Base-by-base conservation (phyloP, 2,797 vertebrate species). In the Ambastaia sidthimunki region DNA sequence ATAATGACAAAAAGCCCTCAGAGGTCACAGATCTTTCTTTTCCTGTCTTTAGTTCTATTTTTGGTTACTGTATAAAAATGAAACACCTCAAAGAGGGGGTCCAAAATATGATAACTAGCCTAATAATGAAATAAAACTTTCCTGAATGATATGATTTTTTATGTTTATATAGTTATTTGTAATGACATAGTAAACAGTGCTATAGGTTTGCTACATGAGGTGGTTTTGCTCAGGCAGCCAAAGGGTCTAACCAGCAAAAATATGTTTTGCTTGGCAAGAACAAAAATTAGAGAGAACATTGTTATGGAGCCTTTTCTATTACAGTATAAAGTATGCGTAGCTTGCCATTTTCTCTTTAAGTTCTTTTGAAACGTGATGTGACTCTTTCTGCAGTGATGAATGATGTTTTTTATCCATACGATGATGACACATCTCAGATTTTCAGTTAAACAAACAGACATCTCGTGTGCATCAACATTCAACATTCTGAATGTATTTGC, bases 281-380 rank as follows among this genome's bases (percentile, higher is more conserved):
- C 10, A 12, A 23, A 59, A 25, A 12, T 59, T 3, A 13, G 11
- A 23, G 1, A 3, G 13, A 25, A 23, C 11, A 5, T 13, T 13
- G 19, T 13, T 23, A 11, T 13, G 12, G 23, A 23, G 13, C 16
- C 9, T 44, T 44, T 44, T 44, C 41, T 10, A 44, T 44, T 11
- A n/a, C 12, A 19, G 59, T 15, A 34, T 50, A 7, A 31, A 28
- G 37, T 25, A 52, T 21, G 4, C 12, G 5, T 19, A 5, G 2
- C n/a, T 57, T 71, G 31, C 18, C 21, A 19, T 55, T 70, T 74
- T 31, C 16, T 44, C 21, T 65, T 83, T 41, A 44, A 44, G 21
- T 31, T 13, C 62, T 37, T 63, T 65, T 19, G 10, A 65, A 65
- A 65, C 28, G 1, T 9, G 59, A 62, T 34, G 60, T n/a, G 60